These are phyloP conservation scores for Emys orbicularis DNA, from an alignment of 2,797 vertebrate species.

Conservation along the genomic window DNA sequence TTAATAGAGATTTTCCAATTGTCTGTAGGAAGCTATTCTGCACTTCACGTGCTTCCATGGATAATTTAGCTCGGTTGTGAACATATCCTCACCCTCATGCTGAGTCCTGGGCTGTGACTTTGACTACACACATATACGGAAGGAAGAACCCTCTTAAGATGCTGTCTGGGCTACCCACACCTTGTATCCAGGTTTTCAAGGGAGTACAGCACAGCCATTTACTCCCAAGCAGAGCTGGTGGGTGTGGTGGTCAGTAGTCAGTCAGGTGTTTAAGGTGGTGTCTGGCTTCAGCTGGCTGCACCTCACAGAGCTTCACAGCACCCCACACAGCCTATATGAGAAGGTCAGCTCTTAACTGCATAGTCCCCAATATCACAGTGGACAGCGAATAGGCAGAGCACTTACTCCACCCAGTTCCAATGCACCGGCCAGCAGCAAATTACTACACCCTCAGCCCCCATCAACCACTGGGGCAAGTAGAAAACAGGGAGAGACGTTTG, in stretches of 20 bases:
- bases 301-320: not conserved
- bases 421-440: too few relatives aligned
- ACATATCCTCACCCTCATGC: not conserved
- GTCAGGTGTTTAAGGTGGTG: not conserved
- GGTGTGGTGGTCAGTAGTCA: not conserved
- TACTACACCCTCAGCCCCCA: not conserved
- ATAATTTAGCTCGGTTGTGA: not conserved
- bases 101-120: not conserved
- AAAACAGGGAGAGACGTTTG: not conserved
- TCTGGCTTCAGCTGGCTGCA: not conserved
- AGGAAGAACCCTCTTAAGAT: not conserved
- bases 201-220: too few relatives aligned
- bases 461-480: fast-evolving
- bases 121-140: not conserved
- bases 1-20: not conserved
- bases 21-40: fast-evolving
- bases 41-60: not conserved
- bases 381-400: fast-evolving
- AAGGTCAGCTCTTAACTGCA: not conserved
- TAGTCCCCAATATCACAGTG: not conserved
- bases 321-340: not conserved
- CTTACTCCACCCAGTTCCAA: not conserved
- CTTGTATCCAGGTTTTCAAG: too few relatives aligned
- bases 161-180: not conserved
- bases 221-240: too few relatives aligned